Conservation (phyloP, 2,797 vertebrate genomes). For the Neopelma chrysocephalum region DNA sequence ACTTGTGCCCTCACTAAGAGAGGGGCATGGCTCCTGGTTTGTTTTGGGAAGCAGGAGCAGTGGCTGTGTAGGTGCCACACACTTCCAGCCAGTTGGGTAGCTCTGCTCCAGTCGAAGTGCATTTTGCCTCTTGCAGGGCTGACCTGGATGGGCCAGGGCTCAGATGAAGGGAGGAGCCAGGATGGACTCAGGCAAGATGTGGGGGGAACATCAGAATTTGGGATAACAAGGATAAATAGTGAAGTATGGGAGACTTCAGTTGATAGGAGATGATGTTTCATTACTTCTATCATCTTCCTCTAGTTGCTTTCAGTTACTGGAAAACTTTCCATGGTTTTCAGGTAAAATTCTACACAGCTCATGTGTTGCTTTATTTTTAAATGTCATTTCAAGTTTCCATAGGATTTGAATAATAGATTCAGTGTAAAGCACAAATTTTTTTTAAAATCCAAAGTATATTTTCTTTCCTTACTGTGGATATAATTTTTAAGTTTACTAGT, state of each 20-base stretch:
- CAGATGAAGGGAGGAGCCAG: neutral
- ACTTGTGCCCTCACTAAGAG: neutral
- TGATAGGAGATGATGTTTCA: neutral
- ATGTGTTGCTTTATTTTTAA: neutral
- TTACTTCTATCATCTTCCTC: neutral
- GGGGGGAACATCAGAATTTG: neutral
- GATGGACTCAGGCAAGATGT: accelerated
- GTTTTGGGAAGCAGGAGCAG: neutral
- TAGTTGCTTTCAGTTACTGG: neutral
- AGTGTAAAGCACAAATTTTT: neutral
- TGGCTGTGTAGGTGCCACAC: neutral
- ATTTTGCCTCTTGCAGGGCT: accelerated
- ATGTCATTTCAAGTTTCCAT: neutral
- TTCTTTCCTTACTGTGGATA: neutral
- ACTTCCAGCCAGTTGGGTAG: no score
- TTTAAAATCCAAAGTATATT: neutral
- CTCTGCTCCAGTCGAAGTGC: accelerated
- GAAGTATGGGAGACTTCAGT: neutral
- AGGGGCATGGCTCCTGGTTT: accelerated
- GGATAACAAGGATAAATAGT: neutral
- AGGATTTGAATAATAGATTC: neutral
- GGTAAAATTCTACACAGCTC: neutral
- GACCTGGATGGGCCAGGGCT: accelerated
- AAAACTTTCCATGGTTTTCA: neutral
- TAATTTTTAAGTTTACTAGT: neutral